Evolutionary conservation across 2,888 invertebrate genomes (phyloP).

Genomic region (Elysia crispata): DNA sequence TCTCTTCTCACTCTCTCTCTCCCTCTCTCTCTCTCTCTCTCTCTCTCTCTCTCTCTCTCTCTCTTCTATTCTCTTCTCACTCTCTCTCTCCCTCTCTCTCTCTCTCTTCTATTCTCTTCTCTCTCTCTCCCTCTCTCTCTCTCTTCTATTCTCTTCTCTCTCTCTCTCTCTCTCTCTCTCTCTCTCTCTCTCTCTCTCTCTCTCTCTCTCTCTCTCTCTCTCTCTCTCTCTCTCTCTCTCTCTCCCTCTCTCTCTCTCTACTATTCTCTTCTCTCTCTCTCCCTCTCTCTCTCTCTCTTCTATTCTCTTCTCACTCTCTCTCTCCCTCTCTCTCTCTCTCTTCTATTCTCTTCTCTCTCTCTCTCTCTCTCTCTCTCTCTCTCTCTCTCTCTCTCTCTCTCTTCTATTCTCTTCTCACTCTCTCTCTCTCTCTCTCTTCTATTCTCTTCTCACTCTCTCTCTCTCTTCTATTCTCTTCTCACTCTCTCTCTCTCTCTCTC

Average conservation of each 20-base stretch:
- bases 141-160: too few species aligned
- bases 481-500: background rate
- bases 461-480: background rate
- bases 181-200: background rate
- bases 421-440: constrained; percentile 33
- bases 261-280: background rate
- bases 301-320: constrained; percentile 29
- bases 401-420: constrained; percentile 6
- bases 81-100: background rate
- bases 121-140: background rate
- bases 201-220: background rate
- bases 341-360: background rate
- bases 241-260: background rate
- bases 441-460: constrained; percentile 22
- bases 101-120: too few species aligned
- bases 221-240: background rate
- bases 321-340: constrained; percentile 31
- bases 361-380: background rate
- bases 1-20: background rate
- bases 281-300: too few species aligned
- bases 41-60: too few species aligned
- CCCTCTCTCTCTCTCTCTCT: background rate
- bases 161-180: too few species aligned
- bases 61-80: too few species aligned
- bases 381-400: constrained; percentile 13